Conservation (phyloP, 2,797 vertebrate species). For the Graptemys geographica region DNA sequence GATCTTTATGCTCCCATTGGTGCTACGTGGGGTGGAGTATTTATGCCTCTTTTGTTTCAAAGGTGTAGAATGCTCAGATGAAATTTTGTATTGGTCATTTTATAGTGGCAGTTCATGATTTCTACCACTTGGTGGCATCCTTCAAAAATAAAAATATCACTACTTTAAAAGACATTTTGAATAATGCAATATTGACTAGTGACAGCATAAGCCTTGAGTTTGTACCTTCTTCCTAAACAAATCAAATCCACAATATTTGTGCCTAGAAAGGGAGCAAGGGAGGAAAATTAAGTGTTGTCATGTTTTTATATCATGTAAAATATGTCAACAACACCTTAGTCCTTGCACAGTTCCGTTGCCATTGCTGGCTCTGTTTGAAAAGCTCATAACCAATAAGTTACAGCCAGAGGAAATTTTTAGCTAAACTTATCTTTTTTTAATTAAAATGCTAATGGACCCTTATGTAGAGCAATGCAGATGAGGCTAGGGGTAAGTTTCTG, state of each 20-base stretch:
- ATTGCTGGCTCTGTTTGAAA: neutral
- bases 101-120: neutral
- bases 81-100: neutral
- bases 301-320: neutral
- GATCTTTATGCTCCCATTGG: neutral
- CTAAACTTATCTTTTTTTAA: neutral
- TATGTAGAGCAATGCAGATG: neutral
- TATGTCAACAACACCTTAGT: neutral
- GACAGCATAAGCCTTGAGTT: neutral
- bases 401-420: neutral
- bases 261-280: neutral
- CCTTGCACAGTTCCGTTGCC: neutral
- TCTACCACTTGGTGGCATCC: conserved; percentile 72
- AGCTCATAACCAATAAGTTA: neutral
- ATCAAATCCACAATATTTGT: neutral
- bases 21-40: neutral
- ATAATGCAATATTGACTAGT: neutral
- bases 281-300: neutral
- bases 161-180: neutral
- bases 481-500: neutral
- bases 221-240: neutral
- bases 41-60: neutral
- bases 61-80: fast-evolving
- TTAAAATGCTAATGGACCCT: neutral
- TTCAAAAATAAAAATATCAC: conserved; percentile 40